A percentile compares a stretch with the other conserved stretches of the same genome.
These are phyloP conservation scores for Deroptyus accipitrinus DNA, from an alignment of 2,113 vertebrate genomes.

Conservation along the genomic window DNA sequence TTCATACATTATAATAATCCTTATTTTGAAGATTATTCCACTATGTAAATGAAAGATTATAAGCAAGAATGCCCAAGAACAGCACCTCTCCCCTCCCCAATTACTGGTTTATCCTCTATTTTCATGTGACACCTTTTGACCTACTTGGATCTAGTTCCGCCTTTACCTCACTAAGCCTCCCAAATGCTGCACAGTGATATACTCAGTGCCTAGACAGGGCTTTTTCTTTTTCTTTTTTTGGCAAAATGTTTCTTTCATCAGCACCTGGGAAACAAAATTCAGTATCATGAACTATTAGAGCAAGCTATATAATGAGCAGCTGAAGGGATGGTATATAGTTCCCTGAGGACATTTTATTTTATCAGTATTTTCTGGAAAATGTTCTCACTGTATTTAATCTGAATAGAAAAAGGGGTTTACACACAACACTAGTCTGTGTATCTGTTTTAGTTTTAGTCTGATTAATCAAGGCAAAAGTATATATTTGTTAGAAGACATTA, in stretches of 20 bases:
- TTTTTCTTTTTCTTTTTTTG: background rate
- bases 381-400: background rate
- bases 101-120: background rate
- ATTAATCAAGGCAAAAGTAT: background rate
- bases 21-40: constrained; percentile 25
- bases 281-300: background rate
- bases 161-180: background rate
- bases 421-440: background rate
- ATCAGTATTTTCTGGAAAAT: background rate
- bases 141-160: background rate
- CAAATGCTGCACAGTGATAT: background rate
- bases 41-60: constrained; percentile 30
- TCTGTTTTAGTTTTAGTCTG: background rate
- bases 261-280: background rate
- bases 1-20: constrained; percentile 15
- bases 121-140: background rate
- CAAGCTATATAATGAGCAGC: background rate
- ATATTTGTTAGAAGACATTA: background rate
- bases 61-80: background rate
- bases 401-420: background rate
- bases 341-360: background rate
- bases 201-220: background rate
- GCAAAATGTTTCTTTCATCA: background rate
- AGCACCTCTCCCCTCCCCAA: background rate
- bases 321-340: background rate